Conservation (phyloP, 2,113 vertebrate species). For the Microcebus lehilahytsara region DNA sequence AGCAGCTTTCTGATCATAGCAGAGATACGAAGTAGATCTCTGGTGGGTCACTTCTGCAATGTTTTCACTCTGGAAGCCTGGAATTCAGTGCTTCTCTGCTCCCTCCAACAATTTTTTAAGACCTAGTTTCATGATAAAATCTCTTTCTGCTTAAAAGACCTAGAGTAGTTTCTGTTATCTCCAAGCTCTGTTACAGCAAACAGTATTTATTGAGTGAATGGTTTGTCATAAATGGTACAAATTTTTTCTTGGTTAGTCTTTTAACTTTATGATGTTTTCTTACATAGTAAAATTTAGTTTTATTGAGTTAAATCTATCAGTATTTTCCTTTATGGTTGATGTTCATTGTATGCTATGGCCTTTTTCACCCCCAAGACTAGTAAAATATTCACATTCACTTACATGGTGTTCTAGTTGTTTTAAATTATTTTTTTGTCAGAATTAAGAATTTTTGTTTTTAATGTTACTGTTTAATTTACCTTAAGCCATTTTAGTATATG, state of each 20-base stretch:
- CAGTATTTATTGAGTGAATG: background rate
- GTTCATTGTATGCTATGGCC: background rate
- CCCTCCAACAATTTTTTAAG: background rate
- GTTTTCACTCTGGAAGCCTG: background rate
- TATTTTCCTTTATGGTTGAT: background rate
- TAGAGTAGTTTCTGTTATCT: background rate
- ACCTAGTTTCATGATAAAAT: background rate
- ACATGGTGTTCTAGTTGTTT: background rate
- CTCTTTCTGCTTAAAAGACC: background rate
- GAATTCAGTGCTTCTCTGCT: background rate
- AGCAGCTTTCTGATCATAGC: background rate
- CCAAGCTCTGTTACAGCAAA: background rate
- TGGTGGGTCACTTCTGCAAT: background rate
- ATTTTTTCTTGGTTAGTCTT: background rate
- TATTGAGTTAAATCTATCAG: background rate
- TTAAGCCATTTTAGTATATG: background rate
- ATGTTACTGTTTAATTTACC: background rate
- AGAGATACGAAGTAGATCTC: background rate
- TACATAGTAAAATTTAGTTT: background rate
- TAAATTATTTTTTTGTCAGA: background rate
- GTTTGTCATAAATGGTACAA: background rate
- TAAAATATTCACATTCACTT: background rate
- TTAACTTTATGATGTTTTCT: background rate
- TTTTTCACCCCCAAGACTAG: background rate
- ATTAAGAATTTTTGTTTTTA: background rate